phyloP scores from a whole-genome alignment of 92 coral and sea anemone genomes.

The Plumapathes pennacea region DNA sequence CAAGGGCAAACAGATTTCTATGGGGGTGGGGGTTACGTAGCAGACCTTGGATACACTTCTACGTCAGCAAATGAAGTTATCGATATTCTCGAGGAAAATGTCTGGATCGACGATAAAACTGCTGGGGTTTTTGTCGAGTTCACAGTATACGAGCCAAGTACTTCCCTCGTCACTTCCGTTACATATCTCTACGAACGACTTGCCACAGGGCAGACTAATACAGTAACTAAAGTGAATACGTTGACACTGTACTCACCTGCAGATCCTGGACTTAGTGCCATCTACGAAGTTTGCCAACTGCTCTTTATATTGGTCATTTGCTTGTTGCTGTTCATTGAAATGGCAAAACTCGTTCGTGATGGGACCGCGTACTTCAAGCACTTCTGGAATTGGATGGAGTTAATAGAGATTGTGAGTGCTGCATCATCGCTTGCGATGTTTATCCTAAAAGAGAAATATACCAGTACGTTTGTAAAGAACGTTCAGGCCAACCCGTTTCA shows the following conservation, averaged over 20 bases:
- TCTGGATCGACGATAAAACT: conserved; percentile 68
- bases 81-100: conserved; percentile 28
- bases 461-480: conserved; percentile 36
- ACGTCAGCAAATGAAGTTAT: conserved; percentile 52
- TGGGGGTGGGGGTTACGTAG: conserved; percentile 78
- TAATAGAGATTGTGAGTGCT: conserved; percentile 39
- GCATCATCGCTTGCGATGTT: conserved; percentile 49
- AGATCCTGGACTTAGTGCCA: conserved; percentile 23
- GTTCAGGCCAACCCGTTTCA: conserved; percentile 54
- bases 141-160: conserved; percentile 71
- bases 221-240: conserved; percentile 40
- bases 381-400: conserved; percentile 59
- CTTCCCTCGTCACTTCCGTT: conserved; percentile 55
- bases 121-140: conserved; percentile 66
- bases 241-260: conserved; percentile 66
- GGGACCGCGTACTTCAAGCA: conserved; percentile 26
- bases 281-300: conserved; percentile 29
- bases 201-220: conserved; percentile 59
- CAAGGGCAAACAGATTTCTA: conserved; percentile 38
- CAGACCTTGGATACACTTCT: conserved; percentile 72
- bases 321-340: conserved; percentile 44
- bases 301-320: conserved; percentile 42
- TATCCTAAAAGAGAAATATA: conserved; percentile 49
- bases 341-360: conserved; percentile 23
- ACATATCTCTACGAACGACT: conserved; percentile 65